Conservation (phyloP, 2,888 invertebrate genomes). For the Dasysyrphus albostriatus region DNA sequence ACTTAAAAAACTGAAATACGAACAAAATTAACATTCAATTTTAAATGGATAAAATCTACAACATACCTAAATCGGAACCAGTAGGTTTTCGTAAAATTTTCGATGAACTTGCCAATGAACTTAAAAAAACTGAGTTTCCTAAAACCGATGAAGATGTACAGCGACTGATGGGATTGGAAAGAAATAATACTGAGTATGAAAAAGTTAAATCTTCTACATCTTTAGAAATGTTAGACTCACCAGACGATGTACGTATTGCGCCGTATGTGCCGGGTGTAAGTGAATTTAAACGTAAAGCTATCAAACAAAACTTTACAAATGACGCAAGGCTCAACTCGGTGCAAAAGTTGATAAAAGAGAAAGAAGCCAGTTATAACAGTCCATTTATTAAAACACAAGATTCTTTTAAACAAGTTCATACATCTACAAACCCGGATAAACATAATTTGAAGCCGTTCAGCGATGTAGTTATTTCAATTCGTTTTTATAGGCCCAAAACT, state of each 20-base stretch:
- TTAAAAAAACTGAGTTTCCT: conserved; percentile 68
- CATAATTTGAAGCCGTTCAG: conserved; percentile 79
- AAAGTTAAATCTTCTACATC: conserved; percentile 75
- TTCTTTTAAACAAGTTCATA: conserved; percentile 58
- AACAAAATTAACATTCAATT: background rate
- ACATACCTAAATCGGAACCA: conserved; percentile 75
- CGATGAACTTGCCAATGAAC: conserved; percentile 74
- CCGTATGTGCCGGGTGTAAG: conserved; percentile 76
- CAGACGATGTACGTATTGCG: conserved; percentile 77
- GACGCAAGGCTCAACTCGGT: conserved; percentile 74
- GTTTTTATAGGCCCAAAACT: conserved; percentile 85
- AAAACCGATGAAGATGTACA: conserved; percentile 69
- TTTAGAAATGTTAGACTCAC: conserved; percentile 75
- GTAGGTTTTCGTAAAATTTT: conserved; percentile 78
- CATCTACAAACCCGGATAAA: conserved; percentile 31
- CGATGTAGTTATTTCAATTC: conserved; percentile 84
- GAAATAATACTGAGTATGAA: conserved; percentile 67
- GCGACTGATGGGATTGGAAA: conserved; percentile 70
- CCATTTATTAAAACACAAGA: conserved; percentile 77
- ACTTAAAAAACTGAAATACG: conserved; percentile 78
- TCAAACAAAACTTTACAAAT: conserved; percentile 50
- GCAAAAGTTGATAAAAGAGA: conserved; percentile 69
- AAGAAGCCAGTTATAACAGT: conserved; percentile 74
- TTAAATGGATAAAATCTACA: conserved; percentile 80
- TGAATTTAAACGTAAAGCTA: conserved; percentile 66